Percentiles rank a stretch among this genome's conserved stretches.
Evolutionary conservation across 2,888 invertebrate genomes (phyloP).

Genomic region (Thumatha senex): DNA sequence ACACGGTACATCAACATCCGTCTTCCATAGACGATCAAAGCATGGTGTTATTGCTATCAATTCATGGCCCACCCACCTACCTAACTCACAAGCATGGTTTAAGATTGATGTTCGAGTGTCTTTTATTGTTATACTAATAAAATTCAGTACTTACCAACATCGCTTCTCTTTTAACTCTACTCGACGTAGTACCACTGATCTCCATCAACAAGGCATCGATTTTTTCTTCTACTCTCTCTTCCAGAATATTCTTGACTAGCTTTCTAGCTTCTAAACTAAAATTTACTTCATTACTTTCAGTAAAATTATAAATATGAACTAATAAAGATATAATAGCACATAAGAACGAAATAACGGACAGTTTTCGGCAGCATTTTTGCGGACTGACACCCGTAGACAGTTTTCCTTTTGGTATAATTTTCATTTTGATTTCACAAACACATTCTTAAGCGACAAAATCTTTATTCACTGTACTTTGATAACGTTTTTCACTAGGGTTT

Average conservation of each 20-base stretch:
- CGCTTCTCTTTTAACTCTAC: slow-evolving; percentile 66
- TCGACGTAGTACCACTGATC: slow-evolving; percentile 42
- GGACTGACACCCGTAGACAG: slow-evolving; percentile 35
- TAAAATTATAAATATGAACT: slow-evolving; percentile 63
- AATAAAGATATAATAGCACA: slow-evolving; percentile 67
- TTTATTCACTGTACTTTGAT: slow-evolving; percentile 4
- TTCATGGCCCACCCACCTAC: too few species aligned
- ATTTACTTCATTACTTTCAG: slow-evolving; percentile 41
- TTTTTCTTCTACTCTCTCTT: slow-evolving; percentile 58
- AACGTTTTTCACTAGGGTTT: slow-evolving; percentile 1
- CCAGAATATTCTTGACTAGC: slow-evolving; percentile 50
- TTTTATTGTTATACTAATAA: too few species aligned
- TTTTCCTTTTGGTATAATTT: slow-evolving; percentile 36
- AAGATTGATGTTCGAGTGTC: too few species aligned
- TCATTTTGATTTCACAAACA: slow-evolving; percentile 31
- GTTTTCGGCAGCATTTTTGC: slow-evolving; percentile 53
- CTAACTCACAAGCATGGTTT: too few species aligned
- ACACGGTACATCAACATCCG: too few species aligned
- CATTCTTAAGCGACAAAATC: slow-evolving; percentile 16
- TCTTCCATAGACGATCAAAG: too few species aligned
- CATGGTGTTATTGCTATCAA: too few species aligned
- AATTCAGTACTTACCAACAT: slow-evolving; percentile 61
- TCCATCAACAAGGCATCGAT: slow-evolving; percentile 58
- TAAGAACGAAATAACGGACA: slow-evolving; percentile 63
- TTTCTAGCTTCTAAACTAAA: slow-evolving; percentile 45